Conservation (phyloP, 2,888 invertebrate species). For the Diloba caeruleocephala region DNA sequence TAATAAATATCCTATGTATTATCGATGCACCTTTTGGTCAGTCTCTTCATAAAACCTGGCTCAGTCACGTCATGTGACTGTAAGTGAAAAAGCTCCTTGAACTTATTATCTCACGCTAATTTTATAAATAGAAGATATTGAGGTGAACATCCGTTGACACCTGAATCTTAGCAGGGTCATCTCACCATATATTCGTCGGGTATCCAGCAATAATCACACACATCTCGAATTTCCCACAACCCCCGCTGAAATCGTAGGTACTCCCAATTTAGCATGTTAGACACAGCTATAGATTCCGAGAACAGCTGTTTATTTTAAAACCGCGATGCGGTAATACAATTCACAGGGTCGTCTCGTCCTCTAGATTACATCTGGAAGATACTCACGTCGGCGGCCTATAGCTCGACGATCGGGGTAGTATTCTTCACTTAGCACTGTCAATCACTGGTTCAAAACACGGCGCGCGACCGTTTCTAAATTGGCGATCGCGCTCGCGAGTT, state of each 20-base stretch:
- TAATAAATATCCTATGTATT: constrained; percentile 22
- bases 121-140: constrained; percentile 29
- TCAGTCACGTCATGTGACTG: constrained; percentile 31
- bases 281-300: constrained; percentile 78
- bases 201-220: constrained; percentile 22
- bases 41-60: constrained; percentile 24
- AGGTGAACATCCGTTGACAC: constrained; percentile 22
- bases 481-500: constrained; percentile 86
- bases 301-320: constrained; percentile 87
- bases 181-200: constrained; percentile 1
- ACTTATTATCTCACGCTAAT: constrained; percentile 22
- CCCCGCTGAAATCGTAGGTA: constrained; percentile 59
- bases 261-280: constrained; percentile 83
- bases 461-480: constrained; percentile 87
- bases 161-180: constrained; percentile 27
- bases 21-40: constrained; percentile 14
- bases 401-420: constrained; percentile 69
- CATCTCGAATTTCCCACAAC: constrained; percentile 74
- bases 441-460: constrained; percentile 88
- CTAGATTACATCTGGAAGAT: constrained; percentile 60
- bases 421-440: constrained; percentile 88
- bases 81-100: constrained; percentile 33
- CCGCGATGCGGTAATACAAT: constrained; percentile 75
- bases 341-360: constrained; percentile 51
- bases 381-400: constrained; percentile 77